phyloP scores from a whole-genome alignment of 2,113 vertebrate genomes.

The Grammomys dolichurus region DNA sequence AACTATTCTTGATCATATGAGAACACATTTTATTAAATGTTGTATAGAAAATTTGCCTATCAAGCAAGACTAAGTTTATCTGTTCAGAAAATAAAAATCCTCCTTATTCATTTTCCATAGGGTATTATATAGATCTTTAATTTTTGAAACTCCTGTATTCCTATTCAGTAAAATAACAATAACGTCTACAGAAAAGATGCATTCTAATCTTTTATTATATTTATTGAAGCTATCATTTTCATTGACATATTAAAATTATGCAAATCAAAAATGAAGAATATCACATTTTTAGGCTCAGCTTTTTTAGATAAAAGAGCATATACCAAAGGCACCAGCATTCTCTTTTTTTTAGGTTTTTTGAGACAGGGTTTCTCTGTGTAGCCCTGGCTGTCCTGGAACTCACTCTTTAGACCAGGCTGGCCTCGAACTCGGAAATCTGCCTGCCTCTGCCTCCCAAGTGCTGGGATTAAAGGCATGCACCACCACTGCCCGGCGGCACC shows the following conservation, averaged over 20 bases:
- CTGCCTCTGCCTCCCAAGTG: too few species aligned
- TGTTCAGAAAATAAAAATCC: neutral
- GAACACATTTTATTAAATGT: neutral
- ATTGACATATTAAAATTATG: neutral
- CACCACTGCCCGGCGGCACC: too few species aligned
- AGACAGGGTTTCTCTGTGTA: too few species aligned
- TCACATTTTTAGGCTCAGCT: neutral
- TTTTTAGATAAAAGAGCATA: neutral
- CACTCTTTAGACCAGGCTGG: too few species aligned
- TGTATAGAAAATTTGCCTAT: neutral
- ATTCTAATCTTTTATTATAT: neutral
- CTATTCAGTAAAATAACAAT: neutral
- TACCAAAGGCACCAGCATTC: neutral
- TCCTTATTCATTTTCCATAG: neutral
- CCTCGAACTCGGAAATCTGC: too few species aligned
- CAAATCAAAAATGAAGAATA: slow-evolving; percentile 13
- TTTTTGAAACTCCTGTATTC: neutral
- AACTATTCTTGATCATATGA: neutral
- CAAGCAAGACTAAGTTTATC: neutral
- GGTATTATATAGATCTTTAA: neutral
- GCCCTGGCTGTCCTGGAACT: too few species aligned
- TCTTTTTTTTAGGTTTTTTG: neutral
- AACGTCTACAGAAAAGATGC: neutral
- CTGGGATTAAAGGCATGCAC: too few species aligned
- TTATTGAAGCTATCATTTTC: neutral